Conservation (phyloP, 2,797 vertebrate species). For the Aselliscus stoliczkanus region DNA sequence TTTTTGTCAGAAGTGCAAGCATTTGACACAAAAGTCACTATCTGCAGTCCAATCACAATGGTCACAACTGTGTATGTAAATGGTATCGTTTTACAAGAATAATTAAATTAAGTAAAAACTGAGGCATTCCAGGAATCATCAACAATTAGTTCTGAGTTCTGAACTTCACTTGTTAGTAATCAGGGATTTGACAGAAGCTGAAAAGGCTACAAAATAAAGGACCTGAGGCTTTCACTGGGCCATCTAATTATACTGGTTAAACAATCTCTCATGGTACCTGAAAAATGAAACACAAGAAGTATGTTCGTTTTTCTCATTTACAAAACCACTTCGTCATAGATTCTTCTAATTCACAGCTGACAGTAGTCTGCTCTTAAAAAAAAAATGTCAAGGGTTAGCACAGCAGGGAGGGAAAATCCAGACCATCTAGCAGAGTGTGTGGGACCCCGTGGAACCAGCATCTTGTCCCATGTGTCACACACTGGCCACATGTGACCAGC, state of each 20-base stretch:
- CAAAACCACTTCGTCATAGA: conserved; percentile 32
- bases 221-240: background rate
- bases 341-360: background rate
- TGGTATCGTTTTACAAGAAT: background rate
- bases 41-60: background rate
- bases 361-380: background rate
- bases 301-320: background rate
- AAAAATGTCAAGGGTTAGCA: background rate
- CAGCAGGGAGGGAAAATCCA: background rate
- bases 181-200: background rate
- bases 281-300: background rate
- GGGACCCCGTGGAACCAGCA: background rate
- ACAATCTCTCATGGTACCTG: background rate
- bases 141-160: conserved; percentile 7
- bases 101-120: background rate
- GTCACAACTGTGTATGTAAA: background rate
- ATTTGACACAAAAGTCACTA: background rate
- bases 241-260: background rate
- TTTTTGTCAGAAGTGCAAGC: background rate
- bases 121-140: background rate
- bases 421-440: background rate
- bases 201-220: background rate
- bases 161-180: conserved; percentile 28
- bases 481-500: conserved; percentile 19
- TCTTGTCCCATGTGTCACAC: background rate